Base-by-base conservation (phyloP, 35 echinoderm and acorn worm species). In the Amphiura filiformis region DNA sequence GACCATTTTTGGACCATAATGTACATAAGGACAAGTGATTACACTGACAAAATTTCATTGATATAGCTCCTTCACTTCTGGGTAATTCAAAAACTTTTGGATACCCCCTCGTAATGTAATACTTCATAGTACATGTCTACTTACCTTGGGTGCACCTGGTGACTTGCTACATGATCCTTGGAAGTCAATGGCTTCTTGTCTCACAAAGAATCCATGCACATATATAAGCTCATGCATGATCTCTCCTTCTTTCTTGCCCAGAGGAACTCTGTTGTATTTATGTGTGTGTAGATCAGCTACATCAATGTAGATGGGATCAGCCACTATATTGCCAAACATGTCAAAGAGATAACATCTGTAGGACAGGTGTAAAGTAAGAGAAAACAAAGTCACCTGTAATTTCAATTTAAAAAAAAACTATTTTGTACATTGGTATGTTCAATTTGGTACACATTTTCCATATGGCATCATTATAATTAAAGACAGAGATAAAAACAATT, bases 171-270 rank as follows among this genome's bases (percentile, higher is more conserved):
- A 99, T 3, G 93, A 82, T 34, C 96, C 96, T 47, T 94, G 90
- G 85, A 99, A 99, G 39, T 99, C 96, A 35, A 94, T 99, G 35
- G 89, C 78, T 75, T 99, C 93, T 40, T 92, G 89, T 12, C 90
- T 81, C 44, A 92, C 70, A 85, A 99, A 94, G 84, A 99, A 94
- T 22, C 82, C 42, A 65, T 99, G 96, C 57, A 91, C 89, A 80
- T 99, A 99, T 87, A 99, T 99, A 31, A 99, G 90, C 22, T 99
- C 96, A 49, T 92, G 86, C 93, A 99, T 99, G 76, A 99, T 94
- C 35, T 99, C 96, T 0, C 96, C 96, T 84, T 94, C 93, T 42
- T 94, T 94, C 86, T 94, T 94, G 17, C 96, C 96, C 3, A 99
- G 88, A 0, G 96, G 82, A 22, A 99, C 93, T 0, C 90, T 33